Conservation (phyloP, 2,113 vertebrate genomes). For the Neolamprologus kungweensis region DNA sequence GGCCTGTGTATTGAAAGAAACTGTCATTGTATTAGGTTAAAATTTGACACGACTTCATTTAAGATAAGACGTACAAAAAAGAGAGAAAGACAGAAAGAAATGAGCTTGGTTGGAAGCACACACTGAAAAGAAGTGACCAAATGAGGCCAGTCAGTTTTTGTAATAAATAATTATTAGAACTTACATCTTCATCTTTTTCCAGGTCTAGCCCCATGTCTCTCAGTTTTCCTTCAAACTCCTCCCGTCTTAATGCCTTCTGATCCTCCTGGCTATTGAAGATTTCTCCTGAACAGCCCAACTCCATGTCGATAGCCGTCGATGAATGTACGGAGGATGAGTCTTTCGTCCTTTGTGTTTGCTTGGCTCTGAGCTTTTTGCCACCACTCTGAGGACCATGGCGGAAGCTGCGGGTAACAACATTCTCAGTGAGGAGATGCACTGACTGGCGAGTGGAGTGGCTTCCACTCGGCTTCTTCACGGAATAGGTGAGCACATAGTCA, state of each 20-base stretch:
- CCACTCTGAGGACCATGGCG: slow-evolving; percentile 28
- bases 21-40: not conserved
- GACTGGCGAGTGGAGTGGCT: slow-evolving; percentile 57
- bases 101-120: not conserved
- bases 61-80: not conserved
- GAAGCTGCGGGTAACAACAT: slow-evolving; percentile 51
- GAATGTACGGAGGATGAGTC: slow-evolving; percentile 6
- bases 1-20: not conserved
- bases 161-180: not conserved
- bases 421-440: slow-evolving; percentile 65
- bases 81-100: not conserved
- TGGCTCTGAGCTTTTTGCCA: not conserved
- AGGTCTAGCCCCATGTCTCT: slow-evolving; percentile 89
- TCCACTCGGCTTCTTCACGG: slow-evolving; percentile 76
- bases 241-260: slow-evolving; percentile 79
- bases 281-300: slow-evolving; percentile 34
- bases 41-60: not conserved
- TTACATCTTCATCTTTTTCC: slow-evolving; percentile 89
- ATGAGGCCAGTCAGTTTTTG: not conserved
- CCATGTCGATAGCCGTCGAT: not conserved
- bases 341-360: not conserved
- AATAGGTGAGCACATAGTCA: slow-evolving; percentile 90
- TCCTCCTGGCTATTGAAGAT: slow-evolving; percentile 80
- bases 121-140: not conserved
- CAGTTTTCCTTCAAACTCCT: slow-evolving; percentile 88